A percentile compares a stretch with the other conserved stretches of the same genome.
phyloP scores from a whole-genome alignment of 2,797 vertebrate genomes.

The Phyllotis vaccarum region DNA sequence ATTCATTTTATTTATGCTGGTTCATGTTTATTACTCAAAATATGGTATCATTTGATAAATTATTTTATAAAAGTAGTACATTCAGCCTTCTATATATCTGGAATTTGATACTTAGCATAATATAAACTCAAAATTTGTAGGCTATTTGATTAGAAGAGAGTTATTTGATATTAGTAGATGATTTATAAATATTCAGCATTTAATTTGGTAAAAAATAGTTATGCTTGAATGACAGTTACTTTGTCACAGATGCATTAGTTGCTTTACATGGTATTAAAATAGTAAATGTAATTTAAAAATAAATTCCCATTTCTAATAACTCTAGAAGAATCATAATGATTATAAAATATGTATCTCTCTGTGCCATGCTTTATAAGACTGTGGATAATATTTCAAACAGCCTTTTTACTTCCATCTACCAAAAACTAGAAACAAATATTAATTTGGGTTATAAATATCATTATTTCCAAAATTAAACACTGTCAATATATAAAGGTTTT shows the following conservation, averaged over 20 bases:
- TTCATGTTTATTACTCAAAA: too few species aligned
- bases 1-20: too few species aligned
- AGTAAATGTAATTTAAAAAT: slow-evolving; percentile 19
- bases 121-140: background rate
- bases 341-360: background rate
- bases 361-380: background rate
- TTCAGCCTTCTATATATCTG: too few species aligned
- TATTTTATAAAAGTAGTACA: too few species aligned
- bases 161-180: background rate
- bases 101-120: too few species aligned
- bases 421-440: slow-evolving; percentile 22
- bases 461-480: background rate
- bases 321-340: background rate
- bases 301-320: slow-evolving; percentile 51
- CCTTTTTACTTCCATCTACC: background rate
- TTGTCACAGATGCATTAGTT: slow-evolving; percentile 53
- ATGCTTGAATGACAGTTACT: slow-evolving; percentile 31
- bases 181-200: slow-evolving; percentile 31
- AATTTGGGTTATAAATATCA: slow-evolving; percentile 18
- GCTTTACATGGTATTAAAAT: slow-evolving; percentile 53
- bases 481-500: background rate
- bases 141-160: background rate
- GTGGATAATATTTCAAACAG: slow-evolving; percentile 19
- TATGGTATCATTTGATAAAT: too few species aligned
- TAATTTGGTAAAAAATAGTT: slow-evolving; percentile 20